These are phyloP conservation scores for Heliopora coerulea DNA, from an alignment of 92 coral and sea anemone genomes.

Conservation along the genomic window DNA sequence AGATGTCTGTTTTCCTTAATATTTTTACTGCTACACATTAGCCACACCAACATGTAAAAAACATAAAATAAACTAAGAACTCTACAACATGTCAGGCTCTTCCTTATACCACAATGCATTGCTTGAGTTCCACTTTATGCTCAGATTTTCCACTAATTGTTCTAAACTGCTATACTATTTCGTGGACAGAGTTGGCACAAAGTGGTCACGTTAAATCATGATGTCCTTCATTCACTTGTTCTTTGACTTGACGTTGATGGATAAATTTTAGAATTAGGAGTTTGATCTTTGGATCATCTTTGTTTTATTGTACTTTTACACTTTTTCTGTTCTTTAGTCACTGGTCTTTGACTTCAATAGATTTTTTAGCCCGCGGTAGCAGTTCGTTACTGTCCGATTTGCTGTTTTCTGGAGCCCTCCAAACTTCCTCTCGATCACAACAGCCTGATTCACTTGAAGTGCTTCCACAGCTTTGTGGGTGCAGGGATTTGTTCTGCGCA, in stretches of 20 bases:
- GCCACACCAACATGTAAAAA: too few relatives aligned
- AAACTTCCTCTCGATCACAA: constrained; percentile 15
- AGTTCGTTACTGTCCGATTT: background rate
- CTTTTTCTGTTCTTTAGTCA: background rate
- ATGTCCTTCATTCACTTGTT: too few relatives aligned
- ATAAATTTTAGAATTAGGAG: background rate
- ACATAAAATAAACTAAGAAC: too few relatives aligned
- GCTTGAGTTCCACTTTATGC: too few relatives aligned
- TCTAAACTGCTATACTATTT: too few relatives aligned
- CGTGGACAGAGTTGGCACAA: too few relatives aligned
- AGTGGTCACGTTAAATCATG: too few relatives aligned
- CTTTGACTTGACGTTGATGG: background rate
- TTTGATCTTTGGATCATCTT: background rate
- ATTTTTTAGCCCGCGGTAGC: background rate
- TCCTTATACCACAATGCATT: too few relatives aligned
- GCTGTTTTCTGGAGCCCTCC: constrained; percentile 18
- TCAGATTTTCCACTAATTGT: too few relatives aligned
- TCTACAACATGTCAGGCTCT: too few relatives aligned
- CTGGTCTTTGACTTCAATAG: background rate
- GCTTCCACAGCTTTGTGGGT: background rate
- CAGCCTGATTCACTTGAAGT: constrained; percentile 16
- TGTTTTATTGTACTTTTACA: background rate
- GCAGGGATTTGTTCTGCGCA: constrained; percentile 11
- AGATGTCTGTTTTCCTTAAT: background rate
- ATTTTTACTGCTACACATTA: too few relatives aligned